A percentile compares a stretch with the other conserved stretches of the same genome.
Conservation (phyloP, 2,888 invertebrate genomes). For the Tetranychus truncatus region DNA sequence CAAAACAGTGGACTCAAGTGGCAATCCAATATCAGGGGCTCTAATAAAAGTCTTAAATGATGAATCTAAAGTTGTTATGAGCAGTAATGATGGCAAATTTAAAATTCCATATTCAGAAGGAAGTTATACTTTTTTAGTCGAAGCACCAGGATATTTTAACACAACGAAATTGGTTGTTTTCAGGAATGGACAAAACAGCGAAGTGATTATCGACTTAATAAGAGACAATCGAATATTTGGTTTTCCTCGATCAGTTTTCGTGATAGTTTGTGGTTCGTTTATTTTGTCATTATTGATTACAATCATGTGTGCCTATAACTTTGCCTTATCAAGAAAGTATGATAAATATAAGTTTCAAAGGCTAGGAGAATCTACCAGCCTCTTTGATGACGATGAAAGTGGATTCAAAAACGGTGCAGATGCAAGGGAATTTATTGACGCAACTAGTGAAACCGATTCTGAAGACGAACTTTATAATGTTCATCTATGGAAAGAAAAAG, state of each 20-base stretch:
- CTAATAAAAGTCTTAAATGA: background rate
- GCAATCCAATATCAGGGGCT: constrained; percentile 10
- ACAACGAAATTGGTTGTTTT: background rate
- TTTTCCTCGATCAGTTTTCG: constrained; percentile 22
- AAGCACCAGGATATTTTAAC: constrained; percentile 8
- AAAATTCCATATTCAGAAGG: background rate
- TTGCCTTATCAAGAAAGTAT: constrained; percentile 17
- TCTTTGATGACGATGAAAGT: constrained; percentile 25
- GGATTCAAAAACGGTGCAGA: constrained; percentile 18
- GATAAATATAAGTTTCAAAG: constrained; percentile 22
- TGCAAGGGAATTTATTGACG: constrained; percentile 1
- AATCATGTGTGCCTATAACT: constrained; percentile 22
- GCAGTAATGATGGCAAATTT: background rate
- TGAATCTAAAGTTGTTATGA: background rate
- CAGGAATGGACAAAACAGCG: background rate
- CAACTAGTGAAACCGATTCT: constrained; percentile 18
- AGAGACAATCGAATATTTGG: constrained; percentile 23
- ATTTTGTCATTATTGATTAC: constrained; percentile 21
- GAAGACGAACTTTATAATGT: constrained; percentile 27
- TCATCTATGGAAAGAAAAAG: constrained; percentile 23
- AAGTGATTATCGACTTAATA: background rate
- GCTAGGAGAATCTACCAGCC: constrained; percentile 21
- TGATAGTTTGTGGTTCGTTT: constrained; percentile 20
- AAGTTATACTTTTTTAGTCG: background rate
- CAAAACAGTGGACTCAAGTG: constrained; percentile 20